Evolutionary conservation across 2,113 vertebrate genomes (phyloP).

Genomic region (Oxygymnocypris stewartii): DNA sequence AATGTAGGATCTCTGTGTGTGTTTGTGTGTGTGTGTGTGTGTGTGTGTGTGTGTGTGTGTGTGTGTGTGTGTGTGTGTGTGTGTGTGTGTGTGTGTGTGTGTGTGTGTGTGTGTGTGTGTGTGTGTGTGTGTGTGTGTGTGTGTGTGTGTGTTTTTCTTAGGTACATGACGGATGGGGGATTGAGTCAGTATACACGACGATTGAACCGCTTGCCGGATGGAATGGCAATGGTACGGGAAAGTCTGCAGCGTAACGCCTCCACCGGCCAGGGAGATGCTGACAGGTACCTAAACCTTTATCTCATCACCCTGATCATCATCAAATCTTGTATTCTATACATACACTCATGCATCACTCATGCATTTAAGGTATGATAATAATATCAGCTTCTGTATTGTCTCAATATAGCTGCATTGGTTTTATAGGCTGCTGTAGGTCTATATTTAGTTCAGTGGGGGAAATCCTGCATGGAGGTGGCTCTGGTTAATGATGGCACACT

Average conservation of each 20-base stretch:
- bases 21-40: background rate
- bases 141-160: slow-evolving; percentile 59
- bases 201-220: slow-evolving; percentile 89
- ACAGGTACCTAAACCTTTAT: slow-evolving; percentile 79
- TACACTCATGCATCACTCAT: background rate
- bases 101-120: background rate
- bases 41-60: background rate
- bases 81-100: background rate
- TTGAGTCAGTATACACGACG: slow-evolving; percentile 91
- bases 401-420: slow-evolving; percentile 1
- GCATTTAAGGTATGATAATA: background rate
- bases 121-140: background rate
- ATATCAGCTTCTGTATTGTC: background rate
- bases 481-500: background rate
- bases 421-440: background rate
- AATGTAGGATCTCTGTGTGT: background rate
- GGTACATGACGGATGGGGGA: slow-evolving; percentile 95
- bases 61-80: background rate
- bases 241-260: slow-evolving; percentile 84
- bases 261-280: slow-evolving; percentile 89
- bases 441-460: background rate
- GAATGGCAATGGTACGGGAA: slow-evolving; percentile 92
- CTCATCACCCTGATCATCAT: background rate
- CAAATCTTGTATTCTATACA: background rate
- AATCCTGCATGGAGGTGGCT: background rate